Evolutionary conservation across 1,140 invertebrate genomes (phyloP).

Genomic region (Brachionus rubens): DNA sequence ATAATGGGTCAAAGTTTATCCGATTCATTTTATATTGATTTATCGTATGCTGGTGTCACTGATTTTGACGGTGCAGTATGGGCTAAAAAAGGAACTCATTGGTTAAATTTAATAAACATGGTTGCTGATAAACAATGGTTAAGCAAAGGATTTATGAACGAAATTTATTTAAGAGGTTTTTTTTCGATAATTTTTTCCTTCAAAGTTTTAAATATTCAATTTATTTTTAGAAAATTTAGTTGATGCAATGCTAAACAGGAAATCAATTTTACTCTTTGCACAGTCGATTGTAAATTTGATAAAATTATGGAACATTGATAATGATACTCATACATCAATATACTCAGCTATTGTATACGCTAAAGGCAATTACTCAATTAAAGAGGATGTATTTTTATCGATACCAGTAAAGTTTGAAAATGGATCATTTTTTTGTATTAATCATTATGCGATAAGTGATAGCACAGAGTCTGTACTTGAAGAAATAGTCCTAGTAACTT

Average conservation of each 20-base stretch:
- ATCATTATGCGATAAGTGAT: neutral
- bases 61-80: conserved; percentile 46
- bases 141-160: conserved; percentile 12
- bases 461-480: neutral
- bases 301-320: neutral
- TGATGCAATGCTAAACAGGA: neutral
- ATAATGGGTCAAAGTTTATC: conserved; percentile 23
- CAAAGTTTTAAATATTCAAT: neutral
- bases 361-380: conserved; percentile 26
- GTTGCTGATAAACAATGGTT: conserved; percentile 41
- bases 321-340: neutral
- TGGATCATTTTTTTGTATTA: conserved; percentile 7
- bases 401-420: conserved; percentile 36
- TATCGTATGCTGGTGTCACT: conserved; percentile 11
- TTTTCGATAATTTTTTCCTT: too few relatives aligned
- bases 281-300: conserved; percentile 36
- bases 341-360: conserved; percentile 43
- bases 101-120: conserved; percentile 35
- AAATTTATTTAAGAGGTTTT: neutral
- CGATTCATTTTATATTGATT: conserved; percentile 25
- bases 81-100: conserved; percentile 29
- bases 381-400: conserved; percentile 37
- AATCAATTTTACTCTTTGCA: conserved; percentile 12
- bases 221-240: neutral
- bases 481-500: neutral